phyloP scores from a whole-genome alignment of 2,888 invertebrate genomes.

The Stenolophus ochropezus region DNA sequence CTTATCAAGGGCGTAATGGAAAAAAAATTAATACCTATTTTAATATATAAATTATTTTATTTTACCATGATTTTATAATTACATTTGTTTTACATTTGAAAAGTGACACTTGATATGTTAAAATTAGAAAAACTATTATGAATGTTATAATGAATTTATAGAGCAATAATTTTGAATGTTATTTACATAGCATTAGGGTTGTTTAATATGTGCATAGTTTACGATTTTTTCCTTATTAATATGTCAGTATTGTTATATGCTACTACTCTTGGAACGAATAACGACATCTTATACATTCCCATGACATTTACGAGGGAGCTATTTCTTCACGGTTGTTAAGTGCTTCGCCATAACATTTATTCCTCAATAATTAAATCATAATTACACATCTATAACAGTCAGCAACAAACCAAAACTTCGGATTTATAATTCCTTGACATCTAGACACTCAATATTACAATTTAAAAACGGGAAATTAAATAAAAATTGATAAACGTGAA shows the following conservation, averaged over 20 bases:
- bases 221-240: background rate
- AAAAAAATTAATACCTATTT: too few relatives aligned
- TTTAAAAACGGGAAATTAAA: too few relatives aligned
- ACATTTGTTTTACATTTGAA: too few relatives aligned
- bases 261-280: background rate
- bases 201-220: background rate
- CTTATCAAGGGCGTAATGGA: too few relatives aligned
- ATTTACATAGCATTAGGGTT: background rate
- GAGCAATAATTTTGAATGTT: too few relatives aligned
- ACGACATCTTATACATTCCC: background rate
- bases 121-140: too few relatives aligned
- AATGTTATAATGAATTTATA: background rate
- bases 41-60: too few relatives aligned
- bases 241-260: background rate
- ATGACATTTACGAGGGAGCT: slow-evolving; percentile 52
- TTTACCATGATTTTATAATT: too few relatives aligned
- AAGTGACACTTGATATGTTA: too few relatives aligned
- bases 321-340: slow-evolving; percentile 51
- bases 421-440: background rate
- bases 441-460: too few relatives aligned
- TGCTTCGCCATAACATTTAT: slow-evolving; percentile 11
- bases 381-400: background rate
- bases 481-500: too few relatives aligned
- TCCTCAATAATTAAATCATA: background rate
- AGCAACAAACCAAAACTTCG: background rate